phyloP scores from a whole-genome alignment of 2,888 invertebrate species.

The Cephus runcator region DNA sequence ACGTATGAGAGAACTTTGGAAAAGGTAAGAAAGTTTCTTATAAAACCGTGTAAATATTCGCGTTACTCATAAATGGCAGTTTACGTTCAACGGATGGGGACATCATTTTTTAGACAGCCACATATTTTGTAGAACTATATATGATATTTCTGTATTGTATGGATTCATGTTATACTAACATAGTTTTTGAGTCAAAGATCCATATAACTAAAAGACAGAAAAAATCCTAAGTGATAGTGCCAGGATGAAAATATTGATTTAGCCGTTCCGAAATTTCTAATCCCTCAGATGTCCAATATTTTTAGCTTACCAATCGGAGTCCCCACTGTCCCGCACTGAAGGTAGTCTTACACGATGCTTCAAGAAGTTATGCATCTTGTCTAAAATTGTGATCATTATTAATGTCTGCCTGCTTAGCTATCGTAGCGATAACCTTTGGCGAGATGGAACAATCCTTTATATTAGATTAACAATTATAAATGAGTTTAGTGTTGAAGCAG shows the following conservation, averaged over 20 bases:
- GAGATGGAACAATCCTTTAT: constrained; percentile 12
- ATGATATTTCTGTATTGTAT: too few species aligned
- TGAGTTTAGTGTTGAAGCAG: neutral
- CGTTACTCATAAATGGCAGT: neutral
- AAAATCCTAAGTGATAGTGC: constrained; percentile 37
- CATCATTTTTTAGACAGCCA: neutral
- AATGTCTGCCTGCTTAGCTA: constrained; percentile 35
- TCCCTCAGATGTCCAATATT: constrained; percentile 56
- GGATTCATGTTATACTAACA: neutral
- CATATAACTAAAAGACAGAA: constrained; percentile 15
- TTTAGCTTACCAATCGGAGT: constrained; percentile 64
- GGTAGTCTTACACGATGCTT: constrained; percentile 54
- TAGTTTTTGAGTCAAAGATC: neutral
- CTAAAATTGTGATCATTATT: constrained; percentile 58
- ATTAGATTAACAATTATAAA: neutral
- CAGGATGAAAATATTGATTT: constrained; percentile 33
- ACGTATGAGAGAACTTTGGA: constrained; percentile 97
- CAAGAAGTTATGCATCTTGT: constrained; percentile 49
- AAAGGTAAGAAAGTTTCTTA: constrained; percentile 76
- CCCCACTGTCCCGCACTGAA: constrained; percentile 60
- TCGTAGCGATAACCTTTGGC: constrained; percentile 29
- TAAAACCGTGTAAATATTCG: neutral
- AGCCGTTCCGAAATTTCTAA: constrained; percentile 40
- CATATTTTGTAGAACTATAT: too few species aligned
- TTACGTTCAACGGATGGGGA: neutral